Evolutionary conservation across 1,140 invertebrate genomes (phyloP).

Genomic region (Aleiodes sp.): DNA sequence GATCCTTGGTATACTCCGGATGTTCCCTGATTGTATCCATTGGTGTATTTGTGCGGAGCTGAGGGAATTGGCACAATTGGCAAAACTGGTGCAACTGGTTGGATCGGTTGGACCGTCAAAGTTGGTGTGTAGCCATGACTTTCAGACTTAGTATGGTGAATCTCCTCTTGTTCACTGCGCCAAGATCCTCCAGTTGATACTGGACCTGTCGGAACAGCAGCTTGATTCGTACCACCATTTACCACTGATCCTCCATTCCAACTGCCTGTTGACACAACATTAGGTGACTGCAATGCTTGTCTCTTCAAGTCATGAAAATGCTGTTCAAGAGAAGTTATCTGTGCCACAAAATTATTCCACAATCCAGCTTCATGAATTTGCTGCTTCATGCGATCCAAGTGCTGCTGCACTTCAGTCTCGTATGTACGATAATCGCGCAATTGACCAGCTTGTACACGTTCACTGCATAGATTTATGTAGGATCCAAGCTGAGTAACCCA

Average conservation of each 20-base stretch:
- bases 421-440: neutral
- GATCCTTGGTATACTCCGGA: no score
- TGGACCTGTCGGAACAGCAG: neutral
- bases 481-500: neutral
- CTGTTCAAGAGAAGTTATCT: neutral
- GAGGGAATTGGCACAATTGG: no score
- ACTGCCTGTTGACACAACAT: neutral
- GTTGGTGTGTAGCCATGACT: no score
- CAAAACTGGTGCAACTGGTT: no score
- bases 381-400: neutral
- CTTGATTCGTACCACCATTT: neutral
- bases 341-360: neutral
- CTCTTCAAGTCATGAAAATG: neutral
- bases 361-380: neutral
- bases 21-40: no score
- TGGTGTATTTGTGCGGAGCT: no score
- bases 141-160: no score
- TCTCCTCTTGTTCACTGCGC: no score
- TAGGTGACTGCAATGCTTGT: neutral
- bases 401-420: neutral
- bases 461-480: neutral
- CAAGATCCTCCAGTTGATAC: no score
- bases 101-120: no score
- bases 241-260: neutral
- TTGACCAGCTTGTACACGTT: neutral